Conservation (phyloP, 2,797 vertebrate genomes). For the Myotis planiceps region DNA sequence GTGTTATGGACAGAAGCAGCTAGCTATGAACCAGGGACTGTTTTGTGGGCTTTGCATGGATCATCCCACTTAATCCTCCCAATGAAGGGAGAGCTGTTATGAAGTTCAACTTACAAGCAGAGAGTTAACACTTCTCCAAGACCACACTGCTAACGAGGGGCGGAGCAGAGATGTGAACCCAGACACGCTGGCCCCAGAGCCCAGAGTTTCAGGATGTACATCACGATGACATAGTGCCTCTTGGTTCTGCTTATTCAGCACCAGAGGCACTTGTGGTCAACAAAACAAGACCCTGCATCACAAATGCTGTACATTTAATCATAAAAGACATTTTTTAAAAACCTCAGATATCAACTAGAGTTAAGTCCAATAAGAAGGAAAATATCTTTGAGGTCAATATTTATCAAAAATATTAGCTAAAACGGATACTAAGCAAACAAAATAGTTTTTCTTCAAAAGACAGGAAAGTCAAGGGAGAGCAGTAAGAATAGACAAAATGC, state of each 20-base stretch:
- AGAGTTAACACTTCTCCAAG: neutral
- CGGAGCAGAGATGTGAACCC: neutral
- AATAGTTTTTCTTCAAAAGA: constrained; percentile 17
- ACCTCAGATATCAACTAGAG: neutral
- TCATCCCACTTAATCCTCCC: neutral
- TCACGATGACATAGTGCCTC: neutral
- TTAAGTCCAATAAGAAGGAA: neutral
- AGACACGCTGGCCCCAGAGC: neutral
- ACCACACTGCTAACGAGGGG: neutral
- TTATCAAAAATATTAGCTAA: neutral
- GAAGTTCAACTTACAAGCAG: neutral
- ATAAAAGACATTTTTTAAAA: neutral
- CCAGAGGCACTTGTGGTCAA: neutral
- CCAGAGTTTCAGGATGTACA: neutral
- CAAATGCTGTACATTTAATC: neutral
- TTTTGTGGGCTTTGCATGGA: neutral
- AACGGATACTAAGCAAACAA: neutral
- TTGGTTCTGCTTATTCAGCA: neutral
- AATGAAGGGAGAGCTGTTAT: neutral
- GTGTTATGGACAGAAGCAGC: neutral
- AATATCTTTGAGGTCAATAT: neutral
- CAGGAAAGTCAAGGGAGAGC: neutral
- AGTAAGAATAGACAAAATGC: constrained; percentile 21
- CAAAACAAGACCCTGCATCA: neutral
- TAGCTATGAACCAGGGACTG: neutral